These are phyloP conservation scores for Papilio machaon DNA, from an alignment of 1,140 invertebrate species.

Conservation along the genomic window DNA sequence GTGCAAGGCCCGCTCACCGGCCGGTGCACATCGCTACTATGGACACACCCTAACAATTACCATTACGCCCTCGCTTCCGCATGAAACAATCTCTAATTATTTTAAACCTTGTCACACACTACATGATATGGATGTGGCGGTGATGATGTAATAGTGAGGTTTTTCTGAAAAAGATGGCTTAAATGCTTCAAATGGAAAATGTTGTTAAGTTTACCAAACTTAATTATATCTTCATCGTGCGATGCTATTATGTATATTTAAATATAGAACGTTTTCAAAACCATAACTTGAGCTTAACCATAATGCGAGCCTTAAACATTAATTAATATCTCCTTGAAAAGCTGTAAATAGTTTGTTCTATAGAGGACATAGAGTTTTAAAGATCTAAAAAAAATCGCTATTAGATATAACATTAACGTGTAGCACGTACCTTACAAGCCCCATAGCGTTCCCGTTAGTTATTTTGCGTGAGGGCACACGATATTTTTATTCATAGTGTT, in stretches of 20 bases:
- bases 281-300: too few relatives aligned
- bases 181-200: too few relatives aligned
- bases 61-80: conserved; percentile 64
- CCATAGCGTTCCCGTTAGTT: conserved; percentile 55
- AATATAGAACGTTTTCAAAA: too few relatives aligned
- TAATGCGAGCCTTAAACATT: too few relatives aligned
- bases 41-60: conserved; percentile 70
- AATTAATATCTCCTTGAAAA: too few relatives aligned
- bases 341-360: too few relatives aligned
- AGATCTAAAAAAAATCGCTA: not conserved
- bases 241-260: too few relatives aligned
- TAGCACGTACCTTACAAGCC: conserved; percentile 38
- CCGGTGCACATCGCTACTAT: conserved; percentile 31
- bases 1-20: not conserved
- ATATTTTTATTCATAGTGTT: conserved; percentile 70
- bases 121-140: not conserved
- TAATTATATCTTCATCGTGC: too few relatives aligned
- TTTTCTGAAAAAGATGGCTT: too few relatives aligned
- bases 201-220: too few relatives aligned
- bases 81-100: conserved; percentile 74
- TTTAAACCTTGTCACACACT: conserved; percentile 43
- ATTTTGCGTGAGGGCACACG: conserved; percentile 64
- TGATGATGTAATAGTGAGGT: too few relatives aligned
- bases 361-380: not conserved
- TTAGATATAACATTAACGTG: conserved; percentile 31